Conservation (phyloP, 2,113 vertebrate genomes). For the Pseudorhombus dupliciocellatus region DNA sequence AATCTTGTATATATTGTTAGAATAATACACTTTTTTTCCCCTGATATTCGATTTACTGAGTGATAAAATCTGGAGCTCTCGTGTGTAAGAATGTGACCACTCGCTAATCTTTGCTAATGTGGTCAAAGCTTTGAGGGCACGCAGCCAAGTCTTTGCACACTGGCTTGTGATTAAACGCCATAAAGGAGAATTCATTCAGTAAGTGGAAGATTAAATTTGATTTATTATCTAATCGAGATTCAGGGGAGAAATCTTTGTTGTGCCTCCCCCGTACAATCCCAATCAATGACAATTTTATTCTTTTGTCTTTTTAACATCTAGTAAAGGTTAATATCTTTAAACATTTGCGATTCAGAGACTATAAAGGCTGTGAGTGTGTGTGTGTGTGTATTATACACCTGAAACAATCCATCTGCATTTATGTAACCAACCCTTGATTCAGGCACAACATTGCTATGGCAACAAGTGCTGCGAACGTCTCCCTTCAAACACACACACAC, state of each 20-base stretch:
- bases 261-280: too few species aligned
- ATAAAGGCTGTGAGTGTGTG: background rate
- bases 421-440: slow-evolving; percentile 26
- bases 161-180: too few species aligned
- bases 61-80: background rate
- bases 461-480: slow-evolving; percentile 48
- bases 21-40: background rate
- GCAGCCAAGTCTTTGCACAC: background rate
- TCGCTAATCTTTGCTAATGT: background rate
- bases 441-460: slow-evolving; percentile 53
- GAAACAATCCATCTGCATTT: slow-evolving; percentile 40
- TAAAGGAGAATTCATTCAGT: too few species aligned
- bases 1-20: background rate
- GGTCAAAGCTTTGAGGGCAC: background rate
- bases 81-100: background rate
- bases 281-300: too few species aligned
- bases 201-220: too few species aligned
- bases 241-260: background rate
- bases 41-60: background rate
- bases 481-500: slow-evolving; percentile 25
- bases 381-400: background rate
- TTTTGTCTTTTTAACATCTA: too few species aligned
- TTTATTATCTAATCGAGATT: background rate
- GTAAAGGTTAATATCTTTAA: background rate
- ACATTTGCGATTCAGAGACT: background rate